Conservation (phyloP, 2,113 vertebrate species). For the Paramormyrops kingsleyae region DNA sequence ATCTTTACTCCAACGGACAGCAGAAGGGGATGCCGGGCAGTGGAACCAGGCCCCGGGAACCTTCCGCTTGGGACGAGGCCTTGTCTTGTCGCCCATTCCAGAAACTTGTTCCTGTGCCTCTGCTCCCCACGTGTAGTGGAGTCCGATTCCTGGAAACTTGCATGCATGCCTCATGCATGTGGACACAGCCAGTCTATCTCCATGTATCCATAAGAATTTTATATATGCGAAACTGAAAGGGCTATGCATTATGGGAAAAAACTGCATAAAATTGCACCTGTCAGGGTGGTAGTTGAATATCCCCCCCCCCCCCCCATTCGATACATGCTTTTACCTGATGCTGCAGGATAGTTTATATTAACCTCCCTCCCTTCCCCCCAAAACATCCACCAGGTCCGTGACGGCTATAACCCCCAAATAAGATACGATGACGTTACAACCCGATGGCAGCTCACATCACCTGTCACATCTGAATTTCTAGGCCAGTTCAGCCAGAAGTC, state of each 20-base stretch:
- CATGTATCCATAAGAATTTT: not conserved
- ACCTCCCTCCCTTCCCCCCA: not conserved
- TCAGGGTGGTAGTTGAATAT: not conserved
- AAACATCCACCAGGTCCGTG: not conserved
- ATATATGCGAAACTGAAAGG: not conserved
- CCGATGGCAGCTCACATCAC: not conserved
- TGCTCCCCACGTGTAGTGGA: not conserved
- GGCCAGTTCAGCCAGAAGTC: conserved; percentile 1
- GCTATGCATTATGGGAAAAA: not conserved
- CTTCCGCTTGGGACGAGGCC: not conserved
- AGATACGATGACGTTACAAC: not conserved
- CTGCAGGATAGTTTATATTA: not conserved
- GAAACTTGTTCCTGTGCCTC: not conserved
- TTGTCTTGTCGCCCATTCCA: not conserved
- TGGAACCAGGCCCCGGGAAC: not conserved
- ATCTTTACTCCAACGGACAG: not conserved
- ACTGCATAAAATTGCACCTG: not conserved
- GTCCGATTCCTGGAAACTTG: not conserved
- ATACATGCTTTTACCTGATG: not conserved
- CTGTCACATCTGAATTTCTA: not conserved
- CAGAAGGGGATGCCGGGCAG: not conserved
- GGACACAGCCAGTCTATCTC: not conserved
- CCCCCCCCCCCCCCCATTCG: not conserved
- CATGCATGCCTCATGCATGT: not conserved
- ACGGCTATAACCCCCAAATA: not conserved